phyloP scores from a whole-genome alignment of 1,140 invertebrate species.

The Colletes latitarsis region DNA sequence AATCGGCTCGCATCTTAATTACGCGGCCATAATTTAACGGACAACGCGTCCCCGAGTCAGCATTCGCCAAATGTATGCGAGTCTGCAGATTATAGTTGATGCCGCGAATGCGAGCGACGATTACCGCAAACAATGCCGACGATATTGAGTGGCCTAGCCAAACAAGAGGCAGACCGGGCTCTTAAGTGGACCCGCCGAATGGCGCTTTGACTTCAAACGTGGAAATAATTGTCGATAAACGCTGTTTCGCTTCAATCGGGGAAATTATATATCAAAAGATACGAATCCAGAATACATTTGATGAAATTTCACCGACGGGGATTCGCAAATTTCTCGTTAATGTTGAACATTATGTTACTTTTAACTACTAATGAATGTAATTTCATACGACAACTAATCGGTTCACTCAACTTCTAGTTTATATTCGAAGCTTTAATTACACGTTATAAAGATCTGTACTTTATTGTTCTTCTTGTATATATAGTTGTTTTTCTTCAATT shows the following conservation, averaged over 20 bases:
- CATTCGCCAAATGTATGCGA: constrained; percentile 55
- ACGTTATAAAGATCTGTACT: no score
- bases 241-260: background rate
- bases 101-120: constrained; percentile 55
- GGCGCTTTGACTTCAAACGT: constrained; percentile 49
- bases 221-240: constrained; percentile 45
- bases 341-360: no score
- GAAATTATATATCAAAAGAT: background rate
- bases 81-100: constrained; percentile 49
- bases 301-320: no score
- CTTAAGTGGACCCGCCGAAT: constrained; percentile 44
- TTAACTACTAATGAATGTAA: no score
- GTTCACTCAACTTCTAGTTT: no score
- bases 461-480: no score
- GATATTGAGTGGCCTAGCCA: constrained; percentile 50
- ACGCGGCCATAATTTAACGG: constrained; percentile 60
- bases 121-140: constrained; percentile 61
- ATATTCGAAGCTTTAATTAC: no score
- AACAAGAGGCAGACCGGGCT: constrained; percentile 27
- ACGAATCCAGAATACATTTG: background rate
- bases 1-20: constrained; percentile 66
- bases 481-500: no score
- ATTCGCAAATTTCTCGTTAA: no score
- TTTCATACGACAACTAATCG: no score
- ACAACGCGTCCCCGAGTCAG: constrained; percentile 34